Percentiles rank a stretch among this genome's conserved stretches.
These are phyloP conservation scores for Pachypeltis micranthus DNA, from an alignment of 1,140 invertebrate genomes.

Conservation along the genomic window DNA sequence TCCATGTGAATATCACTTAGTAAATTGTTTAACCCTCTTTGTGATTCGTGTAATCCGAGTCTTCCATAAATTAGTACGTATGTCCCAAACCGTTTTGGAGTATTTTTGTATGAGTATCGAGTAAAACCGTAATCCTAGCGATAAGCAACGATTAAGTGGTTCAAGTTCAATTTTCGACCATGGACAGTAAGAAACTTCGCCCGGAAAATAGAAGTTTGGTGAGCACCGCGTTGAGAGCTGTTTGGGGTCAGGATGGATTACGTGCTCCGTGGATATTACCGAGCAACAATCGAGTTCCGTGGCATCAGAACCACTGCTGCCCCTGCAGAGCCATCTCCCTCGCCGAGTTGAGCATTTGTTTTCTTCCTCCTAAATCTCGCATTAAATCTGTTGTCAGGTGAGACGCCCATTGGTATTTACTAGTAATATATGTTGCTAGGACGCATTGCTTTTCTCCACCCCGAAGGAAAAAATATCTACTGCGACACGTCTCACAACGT, in stretches of 20 bases:
- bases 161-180: no score
- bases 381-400: slow-evolving; percentile 51
- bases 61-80: slow-evolving; percentile 12
- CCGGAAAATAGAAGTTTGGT: neutral
- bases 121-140: no score
- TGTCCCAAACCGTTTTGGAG: no score
- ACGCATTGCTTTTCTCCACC: no score
- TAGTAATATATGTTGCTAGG: no score
- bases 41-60: slow-evolving; percentile 2
- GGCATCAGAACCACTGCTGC: slow-evolving; percentile 35
- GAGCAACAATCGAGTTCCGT: slow-evolving; percentile 31
- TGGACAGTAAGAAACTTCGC: no score
- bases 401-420: no score
- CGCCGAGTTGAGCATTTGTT: slow-evolving; percentile 42
- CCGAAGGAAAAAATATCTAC: no score
- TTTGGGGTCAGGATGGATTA: slow-evolving; percentile 34
- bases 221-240: slow-evolving; percentile 33
- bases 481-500: no score
- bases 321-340: slow-evolving; percentile 32
- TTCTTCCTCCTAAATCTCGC: slow-evolving; percentile 24
- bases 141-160: no score
- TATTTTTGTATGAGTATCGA: no score
- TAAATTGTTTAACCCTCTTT: neutral
- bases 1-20: slow-evolving; percentile 10
- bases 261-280: slow-evolving; percentile 31